These are phyloP conservation scores for Cyanoramphus novaezelandiae DNA, from an alignment of 2,113 vertebrate genomes.

Conservation along the genomic window DNA sequence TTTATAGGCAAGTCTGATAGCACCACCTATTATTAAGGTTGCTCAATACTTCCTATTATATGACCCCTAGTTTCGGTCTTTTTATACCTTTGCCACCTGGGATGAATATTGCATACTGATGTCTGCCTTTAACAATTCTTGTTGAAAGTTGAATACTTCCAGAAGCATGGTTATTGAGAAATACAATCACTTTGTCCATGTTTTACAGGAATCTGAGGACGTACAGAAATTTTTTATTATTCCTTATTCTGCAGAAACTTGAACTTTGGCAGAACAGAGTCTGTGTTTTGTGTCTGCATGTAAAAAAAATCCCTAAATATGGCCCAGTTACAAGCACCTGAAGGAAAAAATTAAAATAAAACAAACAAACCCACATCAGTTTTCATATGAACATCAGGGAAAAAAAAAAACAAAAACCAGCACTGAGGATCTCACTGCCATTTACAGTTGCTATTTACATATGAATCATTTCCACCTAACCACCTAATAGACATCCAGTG, in stretches of 20 bases:
- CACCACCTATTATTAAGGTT: slow-evolving; percentile 42
- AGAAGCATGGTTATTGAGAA: neutral
- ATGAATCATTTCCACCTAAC: neutral
- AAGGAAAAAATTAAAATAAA: neutral
- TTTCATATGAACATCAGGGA: neutral
- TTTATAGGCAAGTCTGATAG: slow-evolving; percentile 43
- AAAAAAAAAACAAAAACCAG: neutral
- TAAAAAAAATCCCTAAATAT: neutral
- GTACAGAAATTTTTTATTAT: neutral
- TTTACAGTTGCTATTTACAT: neutral
- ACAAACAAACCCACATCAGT: neutral
- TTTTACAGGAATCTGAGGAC: neutral
- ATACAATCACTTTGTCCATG: neutral
- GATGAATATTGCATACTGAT: slow-evolving; percentile 18
- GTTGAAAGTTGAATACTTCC: neutral
- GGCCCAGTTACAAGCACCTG: neutral
- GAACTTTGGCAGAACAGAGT: neutral
- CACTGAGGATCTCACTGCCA: neutral
- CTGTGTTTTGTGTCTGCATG: neutral
- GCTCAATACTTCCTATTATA: slow-evolving; percentile 18
- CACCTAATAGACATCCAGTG: neutral
- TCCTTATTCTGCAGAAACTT: neutral
- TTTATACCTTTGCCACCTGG: slow-evolving; percentile 2
- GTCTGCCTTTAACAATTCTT: neutral
- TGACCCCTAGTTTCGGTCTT: neutral